Percentiles rank a stretch among this genome's conserved stretches.
These are phyloP conservation scores for Mesocentrotus franciscanus DNA, from an alignment of 53 echinoderm and acorn worm genomes.

Conservation along the genomic window DNA sequence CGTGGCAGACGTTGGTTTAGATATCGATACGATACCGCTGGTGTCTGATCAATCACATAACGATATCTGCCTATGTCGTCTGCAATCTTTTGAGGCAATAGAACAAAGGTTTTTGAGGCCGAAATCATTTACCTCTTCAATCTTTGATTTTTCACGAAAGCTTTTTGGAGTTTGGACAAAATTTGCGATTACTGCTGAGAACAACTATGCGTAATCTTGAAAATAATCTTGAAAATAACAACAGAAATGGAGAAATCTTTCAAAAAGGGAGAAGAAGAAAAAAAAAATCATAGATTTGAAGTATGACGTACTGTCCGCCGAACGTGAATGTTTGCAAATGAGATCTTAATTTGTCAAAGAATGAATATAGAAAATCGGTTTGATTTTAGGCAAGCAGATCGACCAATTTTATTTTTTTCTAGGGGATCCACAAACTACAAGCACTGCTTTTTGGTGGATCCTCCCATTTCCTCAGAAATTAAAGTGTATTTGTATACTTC, in stretches of 20 bases:
- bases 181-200: background rate
- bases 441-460: no score
- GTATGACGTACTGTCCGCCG: no score
- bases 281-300: no score
- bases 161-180: background rate
- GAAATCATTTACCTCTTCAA: background rate
- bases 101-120: conserved; percentile 24
- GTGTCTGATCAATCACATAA: conserved; percentile 23
- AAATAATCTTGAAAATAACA: background rate
- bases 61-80: background rate
- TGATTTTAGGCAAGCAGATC: background rate
- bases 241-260: background rate
- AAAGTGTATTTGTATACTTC: no score
- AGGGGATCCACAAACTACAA: no score
- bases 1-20: conserved; percentile 2
- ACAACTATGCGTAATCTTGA: background rate
- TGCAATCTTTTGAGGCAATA: background rate
- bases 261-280: no score
- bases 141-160: background rate
- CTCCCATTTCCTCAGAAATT: no score
- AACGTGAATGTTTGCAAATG: no score
- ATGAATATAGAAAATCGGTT: background rate
- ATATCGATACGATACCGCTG: conserved; percentile 24
- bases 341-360: background rate
- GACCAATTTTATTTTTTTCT: no score